These are phyloP conservation scores for Holacanthus passer DNA, from an alignment of 2,113 vertebrate species.

Conservation along the genomic window DNA sequence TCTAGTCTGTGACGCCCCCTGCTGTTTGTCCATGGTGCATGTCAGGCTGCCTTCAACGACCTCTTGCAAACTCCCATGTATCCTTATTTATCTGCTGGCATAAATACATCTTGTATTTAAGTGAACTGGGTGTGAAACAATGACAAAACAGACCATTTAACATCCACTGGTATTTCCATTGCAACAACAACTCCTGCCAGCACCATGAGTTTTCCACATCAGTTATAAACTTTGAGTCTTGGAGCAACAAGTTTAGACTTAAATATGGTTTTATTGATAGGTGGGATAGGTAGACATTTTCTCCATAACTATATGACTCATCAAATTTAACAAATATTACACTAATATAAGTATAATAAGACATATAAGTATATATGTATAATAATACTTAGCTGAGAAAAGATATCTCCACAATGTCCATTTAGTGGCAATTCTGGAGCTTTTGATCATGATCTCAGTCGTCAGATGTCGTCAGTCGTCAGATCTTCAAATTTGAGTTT, in stretches of 20 bases:
- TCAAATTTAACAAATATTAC: too few relatives aligned
- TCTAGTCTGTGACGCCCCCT: constrained; percentile 68
- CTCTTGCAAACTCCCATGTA: not conserved
- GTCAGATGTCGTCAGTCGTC: too few relatives aligned
- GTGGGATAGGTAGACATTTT: too few relatives aligned
- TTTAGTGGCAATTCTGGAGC: not conserved
- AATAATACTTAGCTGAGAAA: not conserved
- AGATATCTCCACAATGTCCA: not conserved
- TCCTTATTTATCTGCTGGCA: not conserved
- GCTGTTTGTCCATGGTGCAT: constrained; percentile 26
- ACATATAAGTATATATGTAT: too few relatives aligned
- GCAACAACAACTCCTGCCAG: not conserved
- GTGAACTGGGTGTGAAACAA: too few relatives aligned
- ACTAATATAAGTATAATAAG: too few relatives aligned
- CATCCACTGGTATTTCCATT: not conserved
- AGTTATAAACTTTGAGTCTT: too few relatives aligned
- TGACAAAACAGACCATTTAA: too few relatives aligned
- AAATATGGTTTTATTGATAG: too few relatives aligned
- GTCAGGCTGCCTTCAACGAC: not conserved
- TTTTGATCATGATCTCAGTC: not conserved
- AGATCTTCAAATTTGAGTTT: not conserved
- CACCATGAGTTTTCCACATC: not conserved
- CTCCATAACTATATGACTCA: too few relatives aligned
- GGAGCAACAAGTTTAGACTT: too few relatives aligned
- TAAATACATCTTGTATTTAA: too few relatives aligned